phyloP scores from a whole-genome alignment of 2,113 vertebrate genomes.

The Etheostoma cragini region DNA sequence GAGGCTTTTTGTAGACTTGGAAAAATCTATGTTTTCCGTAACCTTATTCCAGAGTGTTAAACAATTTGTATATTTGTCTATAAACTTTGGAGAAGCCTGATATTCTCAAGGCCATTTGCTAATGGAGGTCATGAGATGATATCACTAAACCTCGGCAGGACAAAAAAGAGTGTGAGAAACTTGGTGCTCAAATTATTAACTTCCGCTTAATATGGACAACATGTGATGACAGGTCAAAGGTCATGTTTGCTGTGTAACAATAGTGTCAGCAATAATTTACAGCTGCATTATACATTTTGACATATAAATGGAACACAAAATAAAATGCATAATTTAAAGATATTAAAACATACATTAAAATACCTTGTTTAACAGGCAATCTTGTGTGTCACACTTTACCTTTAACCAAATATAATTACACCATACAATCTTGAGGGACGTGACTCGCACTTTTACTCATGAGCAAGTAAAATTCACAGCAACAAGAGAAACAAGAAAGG shows the following conservation, averaged over 20 bases:
- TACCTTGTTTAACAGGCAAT: background rate
- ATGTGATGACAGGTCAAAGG: constrained; percentile 36
- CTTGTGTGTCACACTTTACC: background rate
- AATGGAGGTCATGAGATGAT: constrained; percentile 51
- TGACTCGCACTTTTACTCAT: constrained; percentile 1
- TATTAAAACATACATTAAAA: constrained; percentile 36
- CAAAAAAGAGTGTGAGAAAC: constrained; percentile 57
- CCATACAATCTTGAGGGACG: background rate
- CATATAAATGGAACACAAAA: constrained; percentile 33
- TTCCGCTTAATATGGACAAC: constrained; percentile 51
- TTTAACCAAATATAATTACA: constrained; percentile 16
- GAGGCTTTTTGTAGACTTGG: background rate
- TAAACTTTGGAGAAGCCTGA: constrained; percentile 30
- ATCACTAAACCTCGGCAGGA: background rate
- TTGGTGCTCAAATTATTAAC: constrained; percentile 28
- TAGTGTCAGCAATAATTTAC: constrained; percentile 8
- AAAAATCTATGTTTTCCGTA: background rate
- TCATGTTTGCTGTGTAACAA: constrained; percentile 24
- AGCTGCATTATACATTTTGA: constrained; percentile 13
- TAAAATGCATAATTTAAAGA: constrained; percentile 57
- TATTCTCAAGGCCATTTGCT: constrained; percentile 32
- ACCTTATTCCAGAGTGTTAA: background rate
- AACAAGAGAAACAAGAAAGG: constrained; percentile 14
- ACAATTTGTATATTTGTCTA: constrained; percentile 37
- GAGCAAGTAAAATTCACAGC: constrained; percentile 25